Evolutionary conservation across 1,140 invertebrate species (phyloP), one percentile per base, ranked within the genome.

Genomic region (Pinna nobilis): DNA sequence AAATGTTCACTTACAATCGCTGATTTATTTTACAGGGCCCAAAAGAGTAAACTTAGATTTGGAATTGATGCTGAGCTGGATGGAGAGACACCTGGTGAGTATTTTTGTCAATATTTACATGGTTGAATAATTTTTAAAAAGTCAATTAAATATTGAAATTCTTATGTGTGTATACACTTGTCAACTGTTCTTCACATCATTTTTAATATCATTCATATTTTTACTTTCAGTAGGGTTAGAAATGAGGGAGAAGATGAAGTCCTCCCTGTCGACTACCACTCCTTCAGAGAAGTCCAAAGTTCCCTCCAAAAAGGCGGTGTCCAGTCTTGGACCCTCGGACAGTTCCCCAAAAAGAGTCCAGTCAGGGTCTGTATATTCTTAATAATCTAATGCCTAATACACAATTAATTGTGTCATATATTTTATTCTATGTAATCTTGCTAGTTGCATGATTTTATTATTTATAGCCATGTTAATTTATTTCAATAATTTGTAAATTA

Each of bases 61-160:
- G 85, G 82, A 28, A 11, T 70, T 30, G 84, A 84, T 77, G 80
- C 79, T 33, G 83, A 84, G 0, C 25, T 82, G 33, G 85, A 85
- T 72, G 84, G 82, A 30, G 82, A 86, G n/a, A 50, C 55, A 25
- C 23, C 49, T 65, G 59, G 59, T 61, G 50, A 64, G 41, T n/a
- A n/a, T n/a, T n/a, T n/a, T n/a, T n/a, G n/a, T n/a, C n/a, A n/a
- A n/a, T n/a, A n/a, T n/a, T n/a, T 65, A 49, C 57, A 60, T 55
- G 37, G 72, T 74, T n/a, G n/a, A n/a, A n/a, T n/a, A n/a, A n/a
- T n/a, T n/a, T n/a, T n/a, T n/a, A n/a, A n/a, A n/a, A n/a, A n/a
- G n/a, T n/a, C n/a, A n/a, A 20, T 41, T 11, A 15, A 59, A 59
- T 33, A 20, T 20, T 47, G 44, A 47, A 6, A 47, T 47, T 47